Base-by-base conservation (phyloP, 2,888 invertebrate species). In the Spisula subtruncata region DNA sequence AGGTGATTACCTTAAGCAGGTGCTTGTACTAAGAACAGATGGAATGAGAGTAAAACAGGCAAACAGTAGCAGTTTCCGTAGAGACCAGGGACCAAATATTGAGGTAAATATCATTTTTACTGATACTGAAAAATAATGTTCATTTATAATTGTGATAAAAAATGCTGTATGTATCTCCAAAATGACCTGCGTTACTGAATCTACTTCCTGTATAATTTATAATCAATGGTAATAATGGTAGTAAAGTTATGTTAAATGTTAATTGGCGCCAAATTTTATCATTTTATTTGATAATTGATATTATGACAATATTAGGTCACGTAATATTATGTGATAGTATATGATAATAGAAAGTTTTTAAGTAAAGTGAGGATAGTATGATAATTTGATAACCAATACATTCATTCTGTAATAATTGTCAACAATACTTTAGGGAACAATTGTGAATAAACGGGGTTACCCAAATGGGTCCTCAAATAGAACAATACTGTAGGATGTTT, bases 21-120 rank as follows among this genome's bases (percentile, higher is more conserved):
- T 96, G 60, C 97, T 98, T 94, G 98, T 98, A 89, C 97, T 98
- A 91, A 97, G 98, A 94, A 98, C 98, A 41, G 98, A 98, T 95
- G 98, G 98, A 81, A 98, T 98, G 97, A 98, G 98, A 97, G 98
- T 98, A 95, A 98, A 98, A 95, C 98, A 98, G 95, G 86, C 93
- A 16, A 94, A 93, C 86, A 93, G 93, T 41, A 93, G 89, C 32
- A 92, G 93, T 81, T 92, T 92, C 82, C 91, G 94, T 51, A 89
- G 93, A 71, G 90, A 92, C 46, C 87, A 90, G 66, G 93, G 92
- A 60, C 92, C 93, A n/a, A 94, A 94, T 81, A 89, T 95, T 29
- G 94, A 95, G 94, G 95, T 95, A 90, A 54, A 25, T 66, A 66
- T 66, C 25, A 12, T n/a, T 66, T 41, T 41, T 41, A 41, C 2